Evolutionary conservation across 2,797 vertebrate genomes (phyloP).

Genomic region (Cuculus canorus): DNA sequence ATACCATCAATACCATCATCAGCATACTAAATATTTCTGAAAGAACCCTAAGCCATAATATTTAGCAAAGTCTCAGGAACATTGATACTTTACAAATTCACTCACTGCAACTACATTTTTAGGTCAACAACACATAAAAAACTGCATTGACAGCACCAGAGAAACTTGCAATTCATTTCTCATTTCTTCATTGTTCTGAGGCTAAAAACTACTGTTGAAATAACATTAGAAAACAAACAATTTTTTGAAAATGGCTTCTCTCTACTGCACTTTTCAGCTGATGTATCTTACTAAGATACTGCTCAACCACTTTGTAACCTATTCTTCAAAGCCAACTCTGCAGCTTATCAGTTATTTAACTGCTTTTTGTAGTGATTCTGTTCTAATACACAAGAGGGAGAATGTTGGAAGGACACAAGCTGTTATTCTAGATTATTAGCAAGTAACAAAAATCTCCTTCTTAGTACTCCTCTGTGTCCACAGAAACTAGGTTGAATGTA

Average conservation of each 20-base stretch:
- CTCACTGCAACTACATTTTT: not conserved
- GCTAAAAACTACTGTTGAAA: not conserved
- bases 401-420: not conserved
- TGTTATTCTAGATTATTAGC: not conserved
- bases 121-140: not conserved
- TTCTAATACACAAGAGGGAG: not conserved
- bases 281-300: not conserved
- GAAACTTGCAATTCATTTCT: not conserved
- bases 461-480: not conserved
- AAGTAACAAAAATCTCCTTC: not conserved
- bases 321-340: not conserved
- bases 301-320: not conserved
- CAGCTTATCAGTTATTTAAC: not conserved
- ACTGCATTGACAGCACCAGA: not conserved
- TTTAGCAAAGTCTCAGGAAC: not conserved
- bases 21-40: not conserved
- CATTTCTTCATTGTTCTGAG: not conserved
- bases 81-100: not conserved
- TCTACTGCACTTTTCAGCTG: not conserved
- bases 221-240: not conserved
- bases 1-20: not conserved
- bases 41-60: not conserved
- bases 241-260: not conserved
- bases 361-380: not conserved
- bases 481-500: not conserved